Evolutionary conservation across 2,888 invertebrate species (phyloP).

Genomic region (Megaustenia siamemsis): DNA sequence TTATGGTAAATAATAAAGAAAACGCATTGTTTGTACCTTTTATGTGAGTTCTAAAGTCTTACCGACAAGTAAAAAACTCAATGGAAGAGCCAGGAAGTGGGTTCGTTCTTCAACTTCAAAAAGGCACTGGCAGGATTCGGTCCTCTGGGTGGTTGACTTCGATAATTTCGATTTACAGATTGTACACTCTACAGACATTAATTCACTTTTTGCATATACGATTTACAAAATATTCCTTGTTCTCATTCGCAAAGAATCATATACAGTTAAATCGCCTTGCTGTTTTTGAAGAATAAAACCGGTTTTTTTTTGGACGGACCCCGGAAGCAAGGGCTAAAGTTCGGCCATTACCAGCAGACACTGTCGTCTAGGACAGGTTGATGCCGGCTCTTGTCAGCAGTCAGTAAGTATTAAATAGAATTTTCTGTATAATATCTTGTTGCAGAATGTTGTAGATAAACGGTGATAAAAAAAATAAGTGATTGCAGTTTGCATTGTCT

Average conservation of each 20-base stretch:
- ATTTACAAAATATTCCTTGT: background rate
- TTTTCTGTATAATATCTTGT: too few species aligned
- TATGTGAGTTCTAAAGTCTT: background rate
- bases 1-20: too few species aligned
- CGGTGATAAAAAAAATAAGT: too few species aligned
- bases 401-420: too few species aligned
- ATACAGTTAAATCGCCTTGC: background rate
- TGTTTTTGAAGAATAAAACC: background rate
- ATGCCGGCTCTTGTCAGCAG: too few species aligned
- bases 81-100: conserved; percentile 41
- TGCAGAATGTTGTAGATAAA: too few species aligned
- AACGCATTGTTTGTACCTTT: background rate
- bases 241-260: background rate
- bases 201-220: background rate
- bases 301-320: background rate
- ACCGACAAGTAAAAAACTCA: background rate
- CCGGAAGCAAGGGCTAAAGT: background rate
- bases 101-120: conserved; percentile 22
- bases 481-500: too few species aligned
- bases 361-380: too few species aligned
- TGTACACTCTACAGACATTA: background rate
- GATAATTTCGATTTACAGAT: background rate
- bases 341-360: too few species aligned
- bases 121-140: background rate
- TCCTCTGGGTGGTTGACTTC: background rate